phyloP scores from a whole-genome alignment of 2,888 invertebrate species.

The Pocota personata region DNA sequence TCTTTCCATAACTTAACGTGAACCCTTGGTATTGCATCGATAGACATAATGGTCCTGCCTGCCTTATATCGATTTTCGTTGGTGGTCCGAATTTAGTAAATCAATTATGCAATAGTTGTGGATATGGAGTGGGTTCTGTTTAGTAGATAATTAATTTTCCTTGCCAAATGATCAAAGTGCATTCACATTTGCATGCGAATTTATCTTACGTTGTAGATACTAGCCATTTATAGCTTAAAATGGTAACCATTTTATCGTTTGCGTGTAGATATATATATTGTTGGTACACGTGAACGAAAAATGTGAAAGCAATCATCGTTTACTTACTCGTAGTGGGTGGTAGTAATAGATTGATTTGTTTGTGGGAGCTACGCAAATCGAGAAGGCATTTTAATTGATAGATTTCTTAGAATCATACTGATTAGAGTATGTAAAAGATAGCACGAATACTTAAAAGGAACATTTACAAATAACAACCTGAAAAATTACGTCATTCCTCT shows the following conservation, averaged over 20 bases:
- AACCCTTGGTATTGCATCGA: slow-evolving; percentile 25
- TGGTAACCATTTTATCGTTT: neutral
- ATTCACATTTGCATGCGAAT: neutral
- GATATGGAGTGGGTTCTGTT: neutral
- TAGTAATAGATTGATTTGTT: neutral
- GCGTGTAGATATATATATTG: neutral
- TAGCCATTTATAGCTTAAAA: too few relatives aligned
- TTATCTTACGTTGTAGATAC: neutral
- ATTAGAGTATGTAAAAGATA: too few relatives aligned
- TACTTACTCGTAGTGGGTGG: neutral
- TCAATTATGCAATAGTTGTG: slow-evolving; percentile 61
- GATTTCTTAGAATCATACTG: neutral
- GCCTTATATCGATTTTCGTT: neutral
- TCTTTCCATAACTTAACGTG: slow-evolving; percentile 29
- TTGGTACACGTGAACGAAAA: neutral
- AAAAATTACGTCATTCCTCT: too few relatives aligned
- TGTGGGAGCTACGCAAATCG: neutral
- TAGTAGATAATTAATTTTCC: slow-evolving; percentile 11
- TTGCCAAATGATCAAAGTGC: slow-evolving; percentile 14
- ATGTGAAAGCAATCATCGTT: slow-evolving; percentile 5
- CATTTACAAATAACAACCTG: too few relatives aligned
- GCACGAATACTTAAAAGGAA: too few relatives aligned
- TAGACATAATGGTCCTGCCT: slow-evolving; percentile 2
- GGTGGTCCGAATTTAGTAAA: slow-evolving; percentile 64
- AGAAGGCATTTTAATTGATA: neutral